Evolutionary conservation across 2,797 vertebrate genomes (phyloP).

Genomic region (Poecilia picta): DNA sequence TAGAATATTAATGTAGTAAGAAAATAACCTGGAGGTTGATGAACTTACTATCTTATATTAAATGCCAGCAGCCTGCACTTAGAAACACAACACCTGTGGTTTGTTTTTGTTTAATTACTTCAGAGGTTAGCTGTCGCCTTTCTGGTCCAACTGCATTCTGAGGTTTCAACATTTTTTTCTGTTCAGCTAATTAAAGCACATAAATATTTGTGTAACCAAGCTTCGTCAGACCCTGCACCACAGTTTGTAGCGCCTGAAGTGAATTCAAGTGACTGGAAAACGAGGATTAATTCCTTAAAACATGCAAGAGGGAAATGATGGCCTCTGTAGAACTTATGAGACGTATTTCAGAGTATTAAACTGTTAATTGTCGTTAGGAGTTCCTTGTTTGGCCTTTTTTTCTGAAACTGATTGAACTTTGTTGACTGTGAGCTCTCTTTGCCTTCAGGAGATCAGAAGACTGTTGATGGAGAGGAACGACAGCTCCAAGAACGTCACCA

Average conservation of each 20-base stretch:
- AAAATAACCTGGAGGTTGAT: neutral
- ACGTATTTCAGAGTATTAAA: neutral
- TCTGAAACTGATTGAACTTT: neutral
- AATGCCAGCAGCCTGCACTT: neutral
- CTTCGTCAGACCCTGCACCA: neutral
- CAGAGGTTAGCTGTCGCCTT: neutral
- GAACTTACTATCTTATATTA: neutral
- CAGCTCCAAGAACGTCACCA: slow-evolving; percentile 79
- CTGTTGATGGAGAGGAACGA: slow-evolving; percentile 81
- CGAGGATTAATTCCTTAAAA: neutral
- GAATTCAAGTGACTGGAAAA: neutral
- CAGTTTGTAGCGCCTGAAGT: neutral
- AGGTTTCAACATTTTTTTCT: neutral
- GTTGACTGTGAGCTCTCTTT: slow-evolving; percentile 51
- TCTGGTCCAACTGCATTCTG: slow-evolving; percentile 43
- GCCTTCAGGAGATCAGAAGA: slow-evolving; percentile 85
- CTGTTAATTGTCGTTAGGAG: too few species aligned
- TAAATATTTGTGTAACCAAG: neutral
- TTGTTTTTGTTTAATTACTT: neutral
- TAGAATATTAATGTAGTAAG: neutral
- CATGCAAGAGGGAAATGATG: neutral
- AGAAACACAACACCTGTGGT: neutral
- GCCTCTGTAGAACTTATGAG: neutral
- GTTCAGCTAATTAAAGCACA: neutral
- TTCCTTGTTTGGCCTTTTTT: neutral